Evolutionary conservation across 2,797 vertebrate genomes (phyloP).

Genomic region (Rhyacichthys aspro): DNA sequence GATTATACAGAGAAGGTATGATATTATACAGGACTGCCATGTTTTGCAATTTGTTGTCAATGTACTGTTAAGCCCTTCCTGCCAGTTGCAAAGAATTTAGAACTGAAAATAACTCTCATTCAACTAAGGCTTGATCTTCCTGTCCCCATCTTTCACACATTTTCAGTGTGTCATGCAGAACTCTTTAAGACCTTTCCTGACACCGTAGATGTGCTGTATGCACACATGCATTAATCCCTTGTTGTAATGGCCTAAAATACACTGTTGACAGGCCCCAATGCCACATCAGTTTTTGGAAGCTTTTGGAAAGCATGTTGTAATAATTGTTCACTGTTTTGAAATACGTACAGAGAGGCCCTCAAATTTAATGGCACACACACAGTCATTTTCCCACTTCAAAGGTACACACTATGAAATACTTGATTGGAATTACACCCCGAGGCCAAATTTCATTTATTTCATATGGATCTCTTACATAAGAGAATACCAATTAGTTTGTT

Average conservation of each 20-base stretch:
- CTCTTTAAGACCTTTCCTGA: not conserved
- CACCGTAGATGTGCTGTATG: not conserved
- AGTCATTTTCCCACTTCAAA: not conserved
- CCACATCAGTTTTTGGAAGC: not conserved
- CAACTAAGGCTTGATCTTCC: not conserved
- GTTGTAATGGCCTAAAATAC: not conserved
- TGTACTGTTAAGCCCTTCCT: not conserved
- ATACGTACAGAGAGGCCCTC: not conserved
- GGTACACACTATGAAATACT: not conserved
- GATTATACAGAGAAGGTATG: not conserved
- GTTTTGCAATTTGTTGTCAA: not conserved
- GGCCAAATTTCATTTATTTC: not conserved
- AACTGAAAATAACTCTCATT: not conserved
- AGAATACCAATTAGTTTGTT: not conserved
- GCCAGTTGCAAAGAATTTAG: not conserved
- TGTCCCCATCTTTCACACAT: not conserved
- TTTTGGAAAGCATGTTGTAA: not conserved
- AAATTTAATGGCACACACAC: not conserved
- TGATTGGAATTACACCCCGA: not conserved
- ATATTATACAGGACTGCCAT: not conserved
- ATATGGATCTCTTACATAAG: not conserved
- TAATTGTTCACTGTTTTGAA: not conserved
- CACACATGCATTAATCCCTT: not conserved
- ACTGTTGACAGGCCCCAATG: not conserved
- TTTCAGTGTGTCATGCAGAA: not conserved